Evolutionary conservation across 2,113 vertebrate species (phyloP), one percentile per base, ranked within the genome.

Genomic region (Lasiurus borealis): DNA sequence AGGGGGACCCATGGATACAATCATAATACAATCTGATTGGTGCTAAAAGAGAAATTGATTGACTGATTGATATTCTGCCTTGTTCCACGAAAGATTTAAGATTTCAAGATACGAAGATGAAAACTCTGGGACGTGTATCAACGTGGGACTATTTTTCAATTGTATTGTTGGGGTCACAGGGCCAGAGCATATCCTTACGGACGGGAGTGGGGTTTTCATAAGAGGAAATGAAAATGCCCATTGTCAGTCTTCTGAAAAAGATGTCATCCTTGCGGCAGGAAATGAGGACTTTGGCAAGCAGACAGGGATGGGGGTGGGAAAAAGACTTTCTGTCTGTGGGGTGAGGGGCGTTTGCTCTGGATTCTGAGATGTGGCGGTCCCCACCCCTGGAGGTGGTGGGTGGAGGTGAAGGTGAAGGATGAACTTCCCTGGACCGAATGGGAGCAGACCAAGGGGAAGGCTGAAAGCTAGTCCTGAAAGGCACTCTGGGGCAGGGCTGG

Each of bases 211-310:
- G 83, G 90, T 95, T 96, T 95, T 84, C 90, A 77, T 73, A 77
- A 96, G 96, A 97, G 96, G 97, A 97, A 97, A 97, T 97, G 96
- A 97, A 97, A 96, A 73, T 88, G 48, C 73, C 88, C 96, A 95
- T 95, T 96, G 94, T 96, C 94, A 95, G 96, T 82, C 68, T 96
- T 68, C 95, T 97, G 93, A 97, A 96, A 97, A 97, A 97, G 96
- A 97, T 97, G 95, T 96, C 97, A 97, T 95, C 90, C n/a, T 31
- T 85, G 78, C 73, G 14, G 21, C 96, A 96, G 96, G 96, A 97
- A 97, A 96, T 97, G 95, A 97, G 95, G 87, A 52, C 90, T 73
- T 84, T 31, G 94, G 81, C 44, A 91, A 92, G 86, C 82, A 1
- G 88, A 73, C 48, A 50, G 40, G 18, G 82, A 57, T 31, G 77